These are phyloP conservation scores for Dascyllus trimaculatus DNA, from an alignment of 2,113 vertebrate genomes.

Conservation along the genomic window DNA sequence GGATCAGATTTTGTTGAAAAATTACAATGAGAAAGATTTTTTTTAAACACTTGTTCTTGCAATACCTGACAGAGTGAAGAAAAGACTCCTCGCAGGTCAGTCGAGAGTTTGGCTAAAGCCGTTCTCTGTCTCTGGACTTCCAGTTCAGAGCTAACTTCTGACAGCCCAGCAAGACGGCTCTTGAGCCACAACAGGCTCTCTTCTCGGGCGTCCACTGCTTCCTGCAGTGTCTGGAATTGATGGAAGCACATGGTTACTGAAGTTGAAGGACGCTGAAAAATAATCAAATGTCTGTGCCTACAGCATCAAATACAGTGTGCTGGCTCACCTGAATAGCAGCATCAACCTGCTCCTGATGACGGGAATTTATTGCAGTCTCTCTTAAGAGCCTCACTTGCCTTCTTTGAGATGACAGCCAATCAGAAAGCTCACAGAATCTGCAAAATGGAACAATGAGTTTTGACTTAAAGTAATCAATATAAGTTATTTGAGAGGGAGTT, in stretches of 20 bases:
- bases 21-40: background rate
- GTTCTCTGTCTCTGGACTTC: constrained; percentile 88
- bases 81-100: constrained; percentile 85
- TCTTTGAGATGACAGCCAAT: constrained; percentile 89
- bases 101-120: constrained; percentile 87
- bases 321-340: constrained; percentile 84
- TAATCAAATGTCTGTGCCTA: background rate
- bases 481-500: background rate
- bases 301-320: background rate
- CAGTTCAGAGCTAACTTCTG: constrained; percentile 86
- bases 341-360: constrained; percentile 85
- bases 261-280: background rate
- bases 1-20: background rate
- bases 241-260: background rate
- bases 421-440: constrained; percentile 90
- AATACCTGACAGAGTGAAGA: constrained; percentile 89
- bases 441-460: background rate
- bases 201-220: constrained; percentile 81
- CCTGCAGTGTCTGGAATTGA: constrained; percentile 84
- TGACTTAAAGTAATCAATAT: background rate
- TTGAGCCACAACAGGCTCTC: constrained; percentile 91
- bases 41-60: background rate
- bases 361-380: constrained; percentile 69
- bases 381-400: constrained; percentile 84
- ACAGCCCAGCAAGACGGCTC: constrained; percentile 86